phyloP scores from a whole-genome alignment of 2,888 invertebrate species.

The Napeogenes inachia region DNA sequence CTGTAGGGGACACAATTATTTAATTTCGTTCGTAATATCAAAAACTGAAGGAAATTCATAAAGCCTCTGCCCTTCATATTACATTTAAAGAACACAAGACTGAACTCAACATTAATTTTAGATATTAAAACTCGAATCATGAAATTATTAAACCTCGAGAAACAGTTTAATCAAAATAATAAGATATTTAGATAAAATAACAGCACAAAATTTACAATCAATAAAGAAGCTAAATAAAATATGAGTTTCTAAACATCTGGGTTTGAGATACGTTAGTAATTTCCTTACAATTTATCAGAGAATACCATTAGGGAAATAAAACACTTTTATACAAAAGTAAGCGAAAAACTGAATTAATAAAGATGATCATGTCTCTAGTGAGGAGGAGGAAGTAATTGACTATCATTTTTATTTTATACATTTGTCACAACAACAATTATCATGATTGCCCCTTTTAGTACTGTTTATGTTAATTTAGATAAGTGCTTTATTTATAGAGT shows the following conservation, averaged over 20 bases:
- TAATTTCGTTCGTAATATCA: constrained; percentile 58
- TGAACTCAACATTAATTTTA: constrained; percentile 53
- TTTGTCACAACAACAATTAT: constrained; percentile 2
- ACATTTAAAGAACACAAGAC: constrained; percentile 48
- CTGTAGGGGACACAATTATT: constrained; percentile 52
- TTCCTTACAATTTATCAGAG: constrained; percentile 17
- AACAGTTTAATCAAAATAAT: constrained; percentile 20
- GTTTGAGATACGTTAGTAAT: constrained; percentile 17
- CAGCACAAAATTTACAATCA: constrained; percentile 17
- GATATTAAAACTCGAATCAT: constrained; percentile 20
- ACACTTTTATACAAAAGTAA: constrained; percentile 12
- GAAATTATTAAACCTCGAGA: constrained; percentile 20
- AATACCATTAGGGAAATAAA: constrained; percentile 17
- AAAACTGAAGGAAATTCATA: constrained; percentile 60
- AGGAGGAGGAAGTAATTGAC: constrained; percentile 4
- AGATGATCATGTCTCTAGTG: constrained; percentile 4
- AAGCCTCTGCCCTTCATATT: constrained; percentile 54
- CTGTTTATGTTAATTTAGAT: neutral
- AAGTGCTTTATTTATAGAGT: neutral
- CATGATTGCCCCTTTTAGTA: neutral
- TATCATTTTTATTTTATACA: constrained; percentile 7
- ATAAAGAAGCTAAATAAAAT: constrained; percentile 17
- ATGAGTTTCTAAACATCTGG: constrained; percentile 20
- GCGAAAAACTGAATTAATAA: constrained; percentile 6
- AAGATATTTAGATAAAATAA: constrained; percentile 8